Conservation (phyloP, 2,888 invertebrate species). For the Apodemia duryi region DNA sequence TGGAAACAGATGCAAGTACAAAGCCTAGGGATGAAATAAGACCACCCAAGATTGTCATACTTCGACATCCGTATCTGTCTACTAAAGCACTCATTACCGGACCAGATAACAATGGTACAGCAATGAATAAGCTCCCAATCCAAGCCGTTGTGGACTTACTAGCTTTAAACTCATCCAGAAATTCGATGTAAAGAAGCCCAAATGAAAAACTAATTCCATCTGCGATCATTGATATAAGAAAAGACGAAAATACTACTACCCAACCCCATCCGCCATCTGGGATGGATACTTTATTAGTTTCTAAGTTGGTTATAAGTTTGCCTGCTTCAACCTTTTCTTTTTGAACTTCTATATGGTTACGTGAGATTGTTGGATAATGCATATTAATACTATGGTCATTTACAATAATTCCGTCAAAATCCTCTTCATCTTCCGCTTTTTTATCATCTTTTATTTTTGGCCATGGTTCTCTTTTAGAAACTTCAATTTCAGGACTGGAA, state of each 20-base stretch:
- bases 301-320: conserved; percentile 33
- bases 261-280: conserved; percentile 95
- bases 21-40: conserved; percentile 87
- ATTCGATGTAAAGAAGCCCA: conserved; percentile 91
- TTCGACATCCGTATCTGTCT: conserved; percentile 90
- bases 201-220: conserved; percentile 97
- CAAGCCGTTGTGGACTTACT: conserved; percentile 92
- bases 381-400: conserved; percentile 24
- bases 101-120: conserved; percentile 91
- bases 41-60: conserved; percentile 87
- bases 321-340: conserved; percentile 35
- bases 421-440: conserved; percentile 25
- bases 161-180: conserved; percentile 88
- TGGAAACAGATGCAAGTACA: conserved; percentile 84
- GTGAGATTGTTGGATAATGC: conserved; percentile 35
- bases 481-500: conserved; percentile 61
- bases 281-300: conserved; percentile 69
- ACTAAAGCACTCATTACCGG: conserved; percentile 91
- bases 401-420: conserved; percentile 30
- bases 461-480: conserved; percentile 44
- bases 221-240: conserved; percentile 92
- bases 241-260: conserved; percentile 92
- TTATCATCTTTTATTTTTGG: conserved; percentile 30
- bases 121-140: conserved; percentile 94
- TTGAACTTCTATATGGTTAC: conserved; percentile 43